Evolutionary conservation across 1,140 invertebrate species (phyloP), one percentile per base, ranked within the genome.

Genomic region (Bombyx mandarina): DNA sequence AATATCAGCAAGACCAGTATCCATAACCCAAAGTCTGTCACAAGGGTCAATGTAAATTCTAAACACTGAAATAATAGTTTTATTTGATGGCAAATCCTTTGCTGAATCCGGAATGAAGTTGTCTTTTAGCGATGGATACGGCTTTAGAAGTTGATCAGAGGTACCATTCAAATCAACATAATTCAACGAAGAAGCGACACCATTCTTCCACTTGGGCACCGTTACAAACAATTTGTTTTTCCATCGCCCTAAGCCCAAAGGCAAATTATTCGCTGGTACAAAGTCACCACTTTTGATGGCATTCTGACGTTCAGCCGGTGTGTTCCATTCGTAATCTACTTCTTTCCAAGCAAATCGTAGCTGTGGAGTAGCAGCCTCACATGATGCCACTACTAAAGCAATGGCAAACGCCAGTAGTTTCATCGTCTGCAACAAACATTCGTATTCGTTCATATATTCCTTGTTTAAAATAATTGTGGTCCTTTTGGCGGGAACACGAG

Each of bases 191-290:
- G 93, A 90, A 1, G 91, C 91, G 1, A 94, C 91, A 6, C 93
- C 94, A 12, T 89, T 89, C 70, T 93, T 94, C 93, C 93, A 94
- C 82, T 92, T 91, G 45, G 93, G 93, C 6, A 94, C 89, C 3
- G 94, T 94, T 53, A 95, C 84, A 71, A 96, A 94, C 48, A 95
- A 67, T 88, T 94, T 94, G 75, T 95, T 91, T 57, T 90, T 89
- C 93, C 93, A 95, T 44, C 91, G 83, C 47, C 91, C 92, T 54
- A 96, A 55, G 26, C 94, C 94, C 10, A 94, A 81, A 2, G 93
- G 93, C 58, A 95, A 74, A 80, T 94, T 94, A 73, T 95, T 92
- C 56, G 89, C 90, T 12, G 88, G 90, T 8, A 93, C 86, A 74
- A 92, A 95, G 63, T 88, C 81, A 22, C 91, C 91, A 44, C 82